Evolutionary conservation across 2,888 invertebrate genomes (phyloP), one percentile per base, ranked within the genome.

Genomic region (Ctenicera cuprea): DNA sequence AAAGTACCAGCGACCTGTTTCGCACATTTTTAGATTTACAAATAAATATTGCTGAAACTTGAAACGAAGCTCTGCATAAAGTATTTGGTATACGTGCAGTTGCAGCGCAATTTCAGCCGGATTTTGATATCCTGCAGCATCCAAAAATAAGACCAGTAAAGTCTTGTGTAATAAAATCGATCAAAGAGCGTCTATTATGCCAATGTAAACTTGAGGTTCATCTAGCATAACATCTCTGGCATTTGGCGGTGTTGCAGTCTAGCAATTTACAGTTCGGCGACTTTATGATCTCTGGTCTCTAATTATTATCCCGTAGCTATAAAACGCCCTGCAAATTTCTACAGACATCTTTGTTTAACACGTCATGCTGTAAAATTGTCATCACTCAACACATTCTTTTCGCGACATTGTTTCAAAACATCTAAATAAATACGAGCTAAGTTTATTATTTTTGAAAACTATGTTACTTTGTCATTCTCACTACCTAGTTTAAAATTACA

Each of bases 241-340:
- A 57, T 57, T 54, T 54, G 26, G 30, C 26, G 11, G 3, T 4
- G 8, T 33, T 33, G 33, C 14, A 57, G 33, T 4, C 33, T 3
- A 57, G 33, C 9, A 57, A 57, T 57, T 57, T 57, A 38, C 57
- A 57, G 33, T 33, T 57, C 57, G 57, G 37, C 57, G 33, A 57
- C 16, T 57, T 57, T 50, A 50, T 22, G 50, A 22, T 20, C 11
- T 50, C 22, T 22, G 22, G 22, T 22, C 16, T 50, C 20, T 22
- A 50, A 22, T 50, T 50, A 18, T 45, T 20, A 22, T 11, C 3
- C 0, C 11, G 22, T 12, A 50, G 22, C 22, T 3, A 50, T 48
- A 48, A 18, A 48, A 48, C 4, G 1, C 22, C 8, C 16, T 20
- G 50, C 22, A 22, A 22, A 22, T 22, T 48, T 48, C 16, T 16